Evolutionary conservation across 2,113 vertebrate genomes (phyloP), one percentile per base, ranked within the genome.

Genomic region (Oreochromis niloticus): DNA sequence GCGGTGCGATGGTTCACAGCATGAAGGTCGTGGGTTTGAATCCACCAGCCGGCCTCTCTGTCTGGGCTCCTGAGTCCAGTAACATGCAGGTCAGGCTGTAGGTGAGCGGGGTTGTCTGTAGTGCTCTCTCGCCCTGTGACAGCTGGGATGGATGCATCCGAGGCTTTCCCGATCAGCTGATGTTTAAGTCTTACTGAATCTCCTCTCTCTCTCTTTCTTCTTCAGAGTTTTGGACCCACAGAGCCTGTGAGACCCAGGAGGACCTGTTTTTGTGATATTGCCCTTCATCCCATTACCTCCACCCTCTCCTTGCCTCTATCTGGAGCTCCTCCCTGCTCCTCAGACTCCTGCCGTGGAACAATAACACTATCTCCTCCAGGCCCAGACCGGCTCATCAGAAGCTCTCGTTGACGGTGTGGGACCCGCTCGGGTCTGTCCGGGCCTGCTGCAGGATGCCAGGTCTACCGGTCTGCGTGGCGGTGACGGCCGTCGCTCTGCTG

Each of bases 171-270:
- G 68, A 73, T 16, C 41, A 17, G 39, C n/a, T 27, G 14, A 81
- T 56, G n/a, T 43, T 41, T 3, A 50, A 9, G 9, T 82, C 24
- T 12, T 4, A 10, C 24, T 46, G 32, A 48, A 27, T 4, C 1
- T 36, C 0, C 1, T 55, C 52, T 22, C 52, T 68, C 1, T 27
- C 1, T 5, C 75, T 52, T 9, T 78, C 9, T 22, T 1, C 41
- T 86, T 8, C 89, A 96, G 96, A 88, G 87, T 91, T 92, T 50
- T 90, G 92, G 86, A 93, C 86, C 82, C 88, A 87, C 36, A 88
- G 89, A 94, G 54, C 92, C 92, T 79, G 83, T 95, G 92, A 95
- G 82, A 93, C 93, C 68, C 88, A 88, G 24, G 57, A 92, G 43
- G 68, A 89, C 81, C 89, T 92, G 88, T 88, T 85, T 32, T 87